phyloP scores from a whole-genome alignment of 1,140 invertebrate species.

The Drosophila melanica region DNA sequence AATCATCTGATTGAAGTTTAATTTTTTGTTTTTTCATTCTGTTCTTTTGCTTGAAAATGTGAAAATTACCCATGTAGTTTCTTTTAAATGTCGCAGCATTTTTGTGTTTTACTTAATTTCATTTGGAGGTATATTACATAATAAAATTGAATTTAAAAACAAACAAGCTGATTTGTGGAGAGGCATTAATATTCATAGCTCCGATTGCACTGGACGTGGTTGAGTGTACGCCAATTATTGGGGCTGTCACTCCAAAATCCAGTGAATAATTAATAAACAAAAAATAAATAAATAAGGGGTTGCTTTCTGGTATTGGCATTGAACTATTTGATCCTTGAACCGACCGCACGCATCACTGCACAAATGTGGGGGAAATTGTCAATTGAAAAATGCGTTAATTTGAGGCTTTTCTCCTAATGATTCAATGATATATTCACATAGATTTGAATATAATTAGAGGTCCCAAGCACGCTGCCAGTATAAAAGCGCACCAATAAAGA shows the following conservation, averaged over 20 bases:
- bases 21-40: too few species aligned
- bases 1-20: too few species aligned
- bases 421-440: constrained; percentile 57
- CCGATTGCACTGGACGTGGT: background rate
- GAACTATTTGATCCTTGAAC: constrained; percentile 2
- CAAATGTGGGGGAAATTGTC: constrained; percentile 20
- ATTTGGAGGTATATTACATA: too few species aligned
- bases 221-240: constrained; percentile 20
- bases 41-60: too few species aligned
- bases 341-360: constrained; percentile 19
- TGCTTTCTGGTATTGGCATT: constrained; percentile 30
- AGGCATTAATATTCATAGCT: background rate
- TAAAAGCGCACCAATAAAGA: constrained; percentile 35
- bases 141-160: too few species aligned
- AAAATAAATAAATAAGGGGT: too few species aligned
- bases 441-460: constrained; percentile 44
- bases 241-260: constrained; percentile 28
- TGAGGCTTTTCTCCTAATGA: constrained; percentile 21
- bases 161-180: background rate
- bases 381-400: constrained; percentile 5
- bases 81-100: too few species aligned
- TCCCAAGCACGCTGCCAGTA: constrained; percentile 11
- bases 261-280: constrained; percentile 6
- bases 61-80: background rate
- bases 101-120: too few species aligned